Base-by-base conservation (phyloP, 2,797 vertebrate species). In the Clarias platycephalus region DNA sequence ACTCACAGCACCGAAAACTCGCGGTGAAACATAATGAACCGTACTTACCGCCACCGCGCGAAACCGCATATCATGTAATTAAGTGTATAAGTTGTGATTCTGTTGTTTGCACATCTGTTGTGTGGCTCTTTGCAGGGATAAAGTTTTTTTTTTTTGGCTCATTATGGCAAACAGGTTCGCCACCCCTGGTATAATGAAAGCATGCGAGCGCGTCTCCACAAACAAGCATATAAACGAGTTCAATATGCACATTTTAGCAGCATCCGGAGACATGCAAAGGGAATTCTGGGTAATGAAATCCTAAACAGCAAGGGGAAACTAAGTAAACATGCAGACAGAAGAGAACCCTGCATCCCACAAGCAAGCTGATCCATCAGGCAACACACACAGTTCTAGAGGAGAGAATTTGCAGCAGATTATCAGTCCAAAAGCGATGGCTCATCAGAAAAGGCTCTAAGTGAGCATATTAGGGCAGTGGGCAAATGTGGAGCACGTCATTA, bases 341-440 rank as follows among this genome's bases (percentile, higher is more conserved):
- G 40, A 63, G 88, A 80, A 86, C 85, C 85, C 75, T 81, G 20
- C 84, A 84, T 81, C 76, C 37, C 64, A 83, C 40, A 84, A 63
- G 70, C 49, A 86, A 68, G 64, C 49, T 84, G 74, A 81, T 75
- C 63, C 26, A 58, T 81, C 81, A 70, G 34, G 70, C 70, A 28
- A 75, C 7, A 37, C 44, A 84, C 40, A 44, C 4, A 2, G 13
- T 49, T 26, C 82, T 86, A 67, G 64, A 84, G 83, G 71, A 84
- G 83, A 77, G 60, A 87, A 87, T 86, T 87, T 71, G 83, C 70
- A 84, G 66, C 77, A 83, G 85, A 86, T 85, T 86, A 85, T 89
- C 84, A 81, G 80, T 67, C 78, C 44, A 63, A 89, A 85, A 85
- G 58, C 34, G 85, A 85, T 81, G 78, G 77, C 86, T 88, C 88